Base-by-base conservation (phyloP, 2,113 vertebrate genomes). In the Barnardius zonarius region DNA sequence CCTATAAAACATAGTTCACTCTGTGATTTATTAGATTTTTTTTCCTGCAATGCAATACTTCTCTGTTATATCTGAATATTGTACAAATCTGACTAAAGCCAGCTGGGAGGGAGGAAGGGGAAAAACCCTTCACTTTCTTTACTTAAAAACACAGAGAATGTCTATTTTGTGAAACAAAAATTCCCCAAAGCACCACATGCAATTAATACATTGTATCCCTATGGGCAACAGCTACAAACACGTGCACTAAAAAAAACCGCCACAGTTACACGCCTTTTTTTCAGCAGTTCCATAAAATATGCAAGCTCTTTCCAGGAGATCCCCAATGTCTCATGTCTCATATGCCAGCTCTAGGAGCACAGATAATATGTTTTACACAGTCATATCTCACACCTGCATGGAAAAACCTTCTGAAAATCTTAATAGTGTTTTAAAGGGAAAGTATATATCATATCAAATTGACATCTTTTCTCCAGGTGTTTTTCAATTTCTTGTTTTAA, bases 1-100 rank as follows among this genome's bases (percentile, higher is more conserved):
- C 39, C 43, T 68, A 49, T 61, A 62, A 91, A 97, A 95, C 55
- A 52, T 49, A 89, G 35, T 70, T 35, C 5, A 19, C 24, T 83
- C 17, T 92, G 51, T 90, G 67, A 96, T 95, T 96, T 95, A 95
- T 96, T 96, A 95, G 52, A 69, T 19, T 66, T 88, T 93, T 93
- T 92, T 57, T 43, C 49, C 41, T 78, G 48, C 76, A 94, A 89
- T 37, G 52, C 54, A 81, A 92, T 63, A 67, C 23, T 73, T 96
- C 68, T 76, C 73, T 82, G 44, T 89, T 96, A 83, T 88, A 46
- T 69, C 41, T 63, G 82, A 92, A 94, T 88, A 20, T 25, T 92
- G 55, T 35, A 82, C 41, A 95, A 93, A 93, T 74, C 17, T 39
- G 95, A 89, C 74, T 80, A 41, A 67, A 94, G 46, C 80, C 48